Percentiles rank a stretch among this genome's conserved stretches.
phyloP scores from a whole-genome alignment of 2,113 vertebrate species.

The Brevimyrus niger region DNA sequence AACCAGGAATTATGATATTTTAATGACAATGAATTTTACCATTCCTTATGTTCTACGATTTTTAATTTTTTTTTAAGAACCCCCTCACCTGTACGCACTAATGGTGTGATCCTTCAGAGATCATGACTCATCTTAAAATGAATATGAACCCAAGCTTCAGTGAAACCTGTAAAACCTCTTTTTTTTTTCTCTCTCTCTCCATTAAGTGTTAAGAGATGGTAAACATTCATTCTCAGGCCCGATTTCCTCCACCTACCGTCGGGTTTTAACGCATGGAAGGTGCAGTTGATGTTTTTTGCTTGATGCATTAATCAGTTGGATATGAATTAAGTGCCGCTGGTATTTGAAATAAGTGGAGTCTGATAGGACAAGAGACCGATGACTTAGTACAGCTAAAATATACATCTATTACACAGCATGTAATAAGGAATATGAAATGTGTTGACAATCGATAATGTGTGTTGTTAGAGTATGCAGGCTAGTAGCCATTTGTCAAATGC shows the following conservation, averaged over 20 bases:
- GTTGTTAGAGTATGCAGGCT: slow-evolving; percentile 24
- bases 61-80: neutral
- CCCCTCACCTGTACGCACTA: neutral
- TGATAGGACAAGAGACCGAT: slow-evolving; percentile 17
- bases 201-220: neutral
- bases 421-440: slow-evolving; percentile 21
- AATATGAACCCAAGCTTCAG: neutral
- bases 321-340: neutral
- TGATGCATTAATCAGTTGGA: neutral
- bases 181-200: neutral
- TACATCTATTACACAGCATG: slow-evolving; percentile 20
- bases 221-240: slow-evolving; percentile 1
- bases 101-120: neutral
- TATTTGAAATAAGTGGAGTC: slow-evolving; percentile 2
- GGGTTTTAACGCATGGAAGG: neutral
- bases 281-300: neutral
- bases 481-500: slow-evolving; percentile 34
- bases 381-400: slow-evolving; percentile 19
- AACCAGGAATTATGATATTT: neutral
- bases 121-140: neutral
- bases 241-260: neutral
- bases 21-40: neutral
- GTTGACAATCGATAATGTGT: slow-evolving; percentile 30
- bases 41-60: neutral
- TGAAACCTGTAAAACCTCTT: neutral